A percentile compares a stretch with the other conserved stretches of the same genome.
Evolutionary conservation across 1,140 invertebrate species (phyloP).

Genomic region (Procambarus clarkii): DNA sequence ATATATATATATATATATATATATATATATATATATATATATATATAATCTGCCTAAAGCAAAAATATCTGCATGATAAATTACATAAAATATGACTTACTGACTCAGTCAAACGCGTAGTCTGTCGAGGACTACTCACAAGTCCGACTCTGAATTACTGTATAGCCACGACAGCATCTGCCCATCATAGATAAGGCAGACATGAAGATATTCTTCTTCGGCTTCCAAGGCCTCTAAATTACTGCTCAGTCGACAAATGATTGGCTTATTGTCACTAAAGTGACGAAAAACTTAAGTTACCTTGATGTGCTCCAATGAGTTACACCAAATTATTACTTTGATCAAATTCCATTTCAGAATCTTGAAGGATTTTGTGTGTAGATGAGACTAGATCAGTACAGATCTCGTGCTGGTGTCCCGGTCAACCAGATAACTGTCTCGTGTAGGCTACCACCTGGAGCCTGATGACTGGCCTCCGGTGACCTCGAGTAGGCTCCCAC

Average conservation of each 20-base stretch:
- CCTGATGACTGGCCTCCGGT: background rate
- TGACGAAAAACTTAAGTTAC: slow-evolving; percentile 13
- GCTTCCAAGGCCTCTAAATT: slow-evolving; percentile 46
- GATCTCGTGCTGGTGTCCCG: slow-evolving; percentile 61
- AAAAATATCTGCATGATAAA: too few relatives aligned
- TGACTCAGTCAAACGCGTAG: background rate
- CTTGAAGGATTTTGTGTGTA: slow-evolving; percentile 66
- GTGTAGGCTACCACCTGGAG: background rate
- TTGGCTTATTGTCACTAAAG: slow-evolving; percentile 37
- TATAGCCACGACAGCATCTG: background rate
- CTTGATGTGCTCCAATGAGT: slow-evolving; percentile 21
- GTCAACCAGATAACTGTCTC: slow-evolving; percentile 15
- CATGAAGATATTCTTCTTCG: slow-evolving; percentile 7
- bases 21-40: too few relatives aligned
- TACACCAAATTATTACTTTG: slow-evolving; percentile 13
- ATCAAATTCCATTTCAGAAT: slow-evolving; percentile 64
- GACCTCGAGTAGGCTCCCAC: background rate
- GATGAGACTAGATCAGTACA: slow-evolving; percentile 64
- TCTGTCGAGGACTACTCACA: background rate
- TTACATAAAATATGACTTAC: background rate
- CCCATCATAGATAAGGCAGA: slow-evolving; percentile 3
- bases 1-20: too few relatives aligned
- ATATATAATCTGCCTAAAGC: background rate
- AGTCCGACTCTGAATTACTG: background rate
- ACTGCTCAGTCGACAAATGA: slow-evolving; percentile 22